Evolutionary conservation across 1,140 invertebrate species (phyloP).

Genomic region (Zophobas morio): DNA sequence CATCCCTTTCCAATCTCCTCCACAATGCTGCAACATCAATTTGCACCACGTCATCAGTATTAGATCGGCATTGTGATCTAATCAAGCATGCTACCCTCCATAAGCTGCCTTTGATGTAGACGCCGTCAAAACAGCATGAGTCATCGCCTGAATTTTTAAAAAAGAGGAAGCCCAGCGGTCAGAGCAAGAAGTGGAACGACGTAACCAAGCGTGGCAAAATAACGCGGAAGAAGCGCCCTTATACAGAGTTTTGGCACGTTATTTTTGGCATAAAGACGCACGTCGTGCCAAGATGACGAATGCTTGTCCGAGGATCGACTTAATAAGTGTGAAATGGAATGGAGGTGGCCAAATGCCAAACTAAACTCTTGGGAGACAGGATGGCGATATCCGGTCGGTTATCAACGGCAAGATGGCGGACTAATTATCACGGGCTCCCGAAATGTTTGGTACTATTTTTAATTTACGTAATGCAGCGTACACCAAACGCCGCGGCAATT

Average conservation of each 20-base stretch:
- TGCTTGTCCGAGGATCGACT: not conserved
- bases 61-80: constrained; percentile 32
- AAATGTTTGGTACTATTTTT: constrained; percentile 25
- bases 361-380: constrained; percentile 25
- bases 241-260: not conserved
- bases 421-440: constrained; percentile 31
- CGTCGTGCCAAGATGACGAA: not conserved
- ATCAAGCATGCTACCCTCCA: constrained; percentile 26
- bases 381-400: constrained; percentile 35
- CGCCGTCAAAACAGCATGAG: constrained; percentile 15
- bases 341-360: constrained; percentile 24
- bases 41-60: constrained; percentile 35
- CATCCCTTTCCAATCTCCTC: not conserved
- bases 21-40: constrained; percentile 12
- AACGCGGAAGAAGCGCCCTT: not conserved
- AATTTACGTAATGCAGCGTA: constrained; percentile 16
- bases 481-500: not conserved
- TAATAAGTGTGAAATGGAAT: constrained; percentile 7
- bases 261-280: not conserved
- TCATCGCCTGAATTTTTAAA: constrained; percentile 20
- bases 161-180: constrained; percentile 15
- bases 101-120: constrained; percentile 30
- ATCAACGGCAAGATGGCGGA: constrained; percentile 22
- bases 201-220: constrained; percentile 11
- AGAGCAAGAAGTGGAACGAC: constrained; percentile 8